Conservation (phyloP, 2,888 invertebrate species). For the Parnassius apollo region DNA sequence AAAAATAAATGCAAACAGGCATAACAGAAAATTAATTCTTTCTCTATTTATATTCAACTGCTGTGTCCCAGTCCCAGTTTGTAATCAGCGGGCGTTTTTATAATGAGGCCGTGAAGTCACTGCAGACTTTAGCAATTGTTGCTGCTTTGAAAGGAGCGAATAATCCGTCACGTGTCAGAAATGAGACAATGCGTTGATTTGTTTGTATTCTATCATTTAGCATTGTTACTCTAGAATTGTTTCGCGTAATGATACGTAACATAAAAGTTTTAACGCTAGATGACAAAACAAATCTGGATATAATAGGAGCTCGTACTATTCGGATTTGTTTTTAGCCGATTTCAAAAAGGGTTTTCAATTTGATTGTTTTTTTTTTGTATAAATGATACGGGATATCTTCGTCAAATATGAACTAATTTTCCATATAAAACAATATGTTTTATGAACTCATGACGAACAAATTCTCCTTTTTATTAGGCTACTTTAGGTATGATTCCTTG, state of each 20-base stretch:
- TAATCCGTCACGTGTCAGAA: conserved; percentile 21
- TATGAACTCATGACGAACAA: too few relatives aligned
- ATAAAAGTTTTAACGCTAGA: too few relatives aligned
- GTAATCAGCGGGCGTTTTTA: conserved; percentile 20
- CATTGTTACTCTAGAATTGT: conserved; percentile 14
- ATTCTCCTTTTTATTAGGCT: too few relatives aligned
- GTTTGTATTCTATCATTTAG: conserved; percentile 17
- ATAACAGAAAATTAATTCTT: conserved; percentile 21
- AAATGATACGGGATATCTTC: too few relatives aligned
- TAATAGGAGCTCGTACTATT: too few relatives aligned
- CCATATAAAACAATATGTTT: too few relatives aligned
- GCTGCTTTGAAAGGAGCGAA: conserved; percentile 20
- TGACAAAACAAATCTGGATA: too few relatives aligned
- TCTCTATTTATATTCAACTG: conserved; percentile 9
- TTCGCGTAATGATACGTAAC: not conserved
- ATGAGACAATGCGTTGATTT: conserved; percentile 11
- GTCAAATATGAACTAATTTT: too few relatives aligned
- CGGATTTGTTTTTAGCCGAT: too few relatives aligned
- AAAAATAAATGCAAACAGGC: conserved; percentile 15
- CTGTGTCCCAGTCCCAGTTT: conserved; percentile 23
- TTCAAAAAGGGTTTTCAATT: too few relatives aligned
- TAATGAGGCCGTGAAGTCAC: conserved; percentile 15
- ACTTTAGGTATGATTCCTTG: too few relatives aligned
- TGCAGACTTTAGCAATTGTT: conserved; percentile 21
- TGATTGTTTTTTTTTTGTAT: too few relatives aligned